These are phyloP conservation scores for Harpegnathos saltator DNA, from an alignment of 1,140 invertebrate species.

Conservation along the genomic window DNA sequence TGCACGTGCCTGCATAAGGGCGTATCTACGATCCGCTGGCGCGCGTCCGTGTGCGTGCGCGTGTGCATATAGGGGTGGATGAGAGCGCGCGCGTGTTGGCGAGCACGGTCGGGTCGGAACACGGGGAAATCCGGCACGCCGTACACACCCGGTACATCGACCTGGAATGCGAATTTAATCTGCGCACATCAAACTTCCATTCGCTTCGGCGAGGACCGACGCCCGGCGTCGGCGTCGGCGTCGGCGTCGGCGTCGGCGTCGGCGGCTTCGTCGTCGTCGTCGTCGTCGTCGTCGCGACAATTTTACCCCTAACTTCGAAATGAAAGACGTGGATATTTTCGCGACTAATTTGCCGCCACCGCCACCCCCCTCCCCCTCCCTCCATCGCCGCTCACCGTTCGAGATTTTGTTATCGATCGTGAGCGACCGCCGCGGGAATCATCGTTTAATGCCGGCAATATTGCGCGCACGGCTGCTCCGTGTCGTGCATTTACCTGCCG, in stretches of 20 bases:
- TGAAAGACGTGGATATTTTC: slow-evolving; percentile 49
- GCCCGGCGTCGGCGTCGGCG: no score
- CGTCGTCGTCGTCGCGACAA: slow-evolving; percentile 23
- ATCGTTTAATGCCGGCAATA: slow-evolving; percentile 57
- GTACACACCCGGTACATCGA: slow-evolving; percentile 62
- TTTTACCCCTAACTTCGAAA: slow-evolving; percentile 39
- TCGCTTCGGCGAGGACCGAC: slow-evolving; percentile 25
- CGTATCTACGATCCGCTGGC: slow-evolving; percentile 56
- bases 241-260: slow-evolving; percentile 1
- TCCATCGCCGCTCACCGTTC: neutral
- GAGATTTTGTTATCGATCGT: slow-evolving; percentile 49
- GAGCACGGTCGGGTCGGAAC: slow-evolving; percentile 8
- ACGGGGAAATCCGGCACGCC: slow-evolving; percentile 17
- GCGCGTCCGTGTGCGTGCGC: neutral
- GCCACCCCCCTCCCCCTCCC: no score
- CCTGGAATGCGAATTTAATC: slow-evolving; percentile 64
- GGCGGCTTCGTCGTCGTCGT: neutral
- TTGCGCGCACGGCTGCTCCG: slow-evolving; percentile 32
- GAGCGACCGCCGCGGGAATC: slow-evolving; percentile 22
- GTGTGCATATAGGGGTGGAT: neutral
- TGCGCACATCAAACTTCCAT: slow-evolving; percentile 61
- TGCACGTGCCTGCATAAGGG: slow-evolving; percentile 60
- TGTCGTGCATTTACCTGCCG: slow-evolving; percentile 52
- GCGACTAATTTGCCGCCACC: slow-evolving; percentile 55
- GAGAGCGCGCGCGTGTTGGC: slow-evolving; percentile 3